A percentile compares a stretch with the other conserved stretches of the same genome.
These are phyloP conservation scores for Lydus trimaculatus DNA, from an alignment of 2,888 invertebrate species.

Conservation along the genomic window DNA sequence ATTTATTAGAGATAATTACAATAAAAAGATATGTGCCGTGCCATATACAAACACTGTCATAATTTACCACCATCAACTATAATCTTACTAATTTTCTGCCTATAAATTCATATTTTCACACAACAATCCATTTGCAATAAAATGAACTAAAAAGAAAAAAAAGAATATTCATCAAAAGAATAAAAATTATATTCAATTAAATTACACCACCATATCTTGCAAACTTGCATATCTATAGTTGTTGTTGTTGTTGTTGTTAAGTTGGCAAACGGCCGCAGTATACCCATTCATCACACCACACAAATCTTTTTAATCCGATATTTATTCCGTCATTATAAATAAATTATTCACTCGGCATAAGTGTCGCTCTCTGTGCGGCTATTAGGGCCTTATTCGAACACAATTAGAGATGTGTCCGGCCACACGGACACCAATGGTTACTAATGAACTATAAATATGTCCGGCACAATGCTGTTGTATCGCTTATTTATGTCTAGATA, in stretches of 20 bases:
- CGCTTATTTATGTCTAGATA: constrained; percentile 59
- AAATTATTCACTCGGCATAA: constrained; percentile 58
- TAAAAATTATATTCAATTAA: constrained; percentile 45
- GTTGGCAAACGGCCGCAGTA: constrained; percentile 20
- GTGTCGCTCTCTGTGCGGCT: constrained; percentile 57
- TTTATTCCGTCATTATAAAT: constrained; percentile 62
- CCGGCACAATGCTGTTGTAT: constrained; percentile 58
- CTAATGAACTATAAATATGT: constrained; percentile 62
- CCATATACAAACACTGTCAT: constrained; percentile 48
- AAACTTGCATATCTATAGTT: background rate
- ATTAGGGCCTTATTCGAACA: constrained; percentile 60
- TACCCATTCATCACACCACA: constrained; percentile 59
- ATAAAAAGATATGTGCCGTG: constrained; percentile 41
- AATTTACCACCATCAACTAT: constrained; percentile 44
- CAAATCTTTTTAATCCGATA: constrained; percentile 62
- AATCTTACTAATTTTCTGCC: constrained; percentile 58
- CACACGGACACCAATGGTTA: constrained; percentile 58
- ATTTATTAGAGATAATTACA: constrained; percentile 35
- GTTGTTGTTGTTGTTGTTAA: constrained; percentile 7
- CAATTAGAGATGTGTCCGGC: constrained; percentile 61
- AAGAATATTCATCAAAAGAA: constrained; percentile 13
- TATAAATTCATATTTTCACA: constrained; percentile 59
- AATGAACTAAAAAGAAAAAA: constrained; percentile 42
- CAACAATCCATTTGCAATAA: constrained; percentile 20
- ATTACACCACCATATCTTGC: constrained; percentile 19